These are phyloP conservation scores for Diadromus collaris DNA, from an alignment of 2,888 invertebrate species.

Conservation along the genomic window DNA sequence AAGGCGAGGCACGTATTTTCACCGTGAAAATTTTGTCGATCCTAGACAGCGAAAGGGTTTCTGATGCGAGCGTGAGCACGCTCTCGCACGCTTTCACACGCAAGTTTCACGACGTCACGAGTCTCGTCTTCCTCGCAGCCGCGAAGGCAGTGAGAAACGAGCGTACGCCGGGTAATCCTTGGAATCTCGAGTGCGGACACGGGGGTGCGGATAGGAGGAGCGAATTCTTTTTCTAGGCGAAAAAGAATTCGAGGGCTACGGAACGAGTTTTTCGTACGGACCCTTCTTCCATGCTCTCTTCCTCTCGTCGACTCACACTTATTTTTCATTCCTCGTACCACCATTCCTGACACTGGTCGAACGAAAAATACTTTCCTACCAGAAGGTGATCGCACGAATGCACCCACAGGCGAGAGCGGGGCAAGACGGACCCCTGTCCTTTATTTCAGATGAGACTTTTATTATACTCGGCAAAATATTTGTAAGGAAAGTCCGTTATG, in stretches of 20 bases:
- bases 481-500: neutral
- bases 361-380: slow-evolving; percentile 50
- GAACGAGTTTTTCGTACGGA: slow-evolving; percentile 45
- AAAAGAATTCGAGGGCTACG: slow-evolving; percentile 49
- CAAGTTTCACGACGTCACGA: slow-evolving; percentile 50
- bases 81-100: slow-evolving; percentile 41
- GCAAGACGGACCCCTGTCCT: neutral
- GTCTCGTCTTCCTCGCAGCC: slow-evolving; percentile 50
- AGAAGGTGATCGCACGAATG: slow-evolving; percentile 22
- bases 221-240: too few relatives aligned
- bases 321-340: slow-evolving; percentile 53
- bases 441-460: neutral
- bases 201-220: slow-evolving; percentile 26
- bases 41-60: slow-evolving; percentile 5
- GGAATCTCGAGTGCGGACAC: slow-evolving; percentile 68
- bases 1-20: slow-evolving; percentile 14
- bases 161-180: slow-evolving; percentile 71
- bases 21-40: slow-evolving; percentile 27
- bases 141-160: slow-evolving; percentile 70
- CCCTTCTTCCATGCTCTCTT: slow-evolving; percentile 18
- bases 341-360: slow-evolving; percentile 34
- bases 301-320: slow-evolving; percentile 37
- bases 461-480: neutral
- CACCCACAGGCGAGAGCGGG: neutral
- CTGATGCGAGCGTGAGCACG: neutral